Percentiles rank a stretch among this genome's conserved stretches.
phyloP scores from a whole-genome alignment of 2,797 vertebrate genomes.

The Coreius guichenoti region DNA sequence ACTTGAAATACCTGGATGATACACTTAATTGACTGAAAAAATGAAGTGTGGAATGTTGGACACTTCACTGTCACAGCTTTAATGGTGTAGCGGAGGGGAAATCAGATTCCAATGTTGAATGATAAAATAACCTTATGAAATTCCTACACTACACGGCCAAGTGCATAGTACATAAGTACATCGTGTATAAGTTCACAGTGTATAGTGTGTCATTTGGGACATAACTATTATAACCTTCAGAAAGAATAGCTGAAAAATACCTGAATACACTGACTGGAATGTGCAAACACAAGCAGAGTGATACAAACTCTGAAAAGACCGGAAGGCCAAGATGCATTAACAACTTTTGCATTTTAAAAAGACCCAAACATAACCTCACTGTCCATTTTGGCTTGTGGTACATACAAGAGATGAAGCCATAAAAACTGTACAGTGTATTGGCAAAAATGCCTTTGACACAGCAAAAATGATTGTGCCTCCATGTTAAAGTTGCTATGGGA shows the following conservation, averaged over 20 bases:
- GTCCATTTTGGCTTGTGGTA: background rate
- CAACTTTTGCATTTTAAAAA: background rate
- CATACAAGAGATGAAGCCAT: background rate
- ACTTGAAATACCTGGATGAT: background rate
- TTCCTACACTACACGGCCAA: background rate
- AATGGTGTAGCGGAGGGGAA: background rate
- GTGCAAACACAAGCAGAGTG: background rate
- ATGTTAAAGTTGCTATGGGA: slow-evolving; percentile 40
- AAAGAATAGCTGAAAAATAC: background rate
- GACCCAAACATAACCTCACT: background rate
- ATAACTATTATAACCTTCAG: background rate
- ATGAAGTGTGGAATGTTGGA: background rate
- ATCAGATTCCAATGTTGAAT: background rate
- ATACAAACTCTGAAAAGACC: background rate
- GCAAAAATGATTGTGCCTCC: slow-evolving; percentile 46
- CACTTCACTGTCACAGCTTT: background rate
- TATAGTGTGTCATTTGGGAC: background rate
- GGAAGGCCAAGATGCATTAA: background rate
- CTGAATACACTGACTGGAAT: background rate
- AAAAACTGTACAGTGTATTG: background rate
- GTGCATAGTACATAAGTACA: background rate
- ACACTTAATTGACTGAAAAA: background rate
- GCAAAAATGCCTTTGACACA: slow-evolving; percentile 43
- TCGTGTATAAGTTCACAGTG: background rate
- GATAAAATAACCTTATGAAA: background rate